Evolutionary conservation across 2,113 vertebrate genomes (phyloP), one percentile per base, ranked within the genome.

Genomic region (Cairina moschata): DNA sequence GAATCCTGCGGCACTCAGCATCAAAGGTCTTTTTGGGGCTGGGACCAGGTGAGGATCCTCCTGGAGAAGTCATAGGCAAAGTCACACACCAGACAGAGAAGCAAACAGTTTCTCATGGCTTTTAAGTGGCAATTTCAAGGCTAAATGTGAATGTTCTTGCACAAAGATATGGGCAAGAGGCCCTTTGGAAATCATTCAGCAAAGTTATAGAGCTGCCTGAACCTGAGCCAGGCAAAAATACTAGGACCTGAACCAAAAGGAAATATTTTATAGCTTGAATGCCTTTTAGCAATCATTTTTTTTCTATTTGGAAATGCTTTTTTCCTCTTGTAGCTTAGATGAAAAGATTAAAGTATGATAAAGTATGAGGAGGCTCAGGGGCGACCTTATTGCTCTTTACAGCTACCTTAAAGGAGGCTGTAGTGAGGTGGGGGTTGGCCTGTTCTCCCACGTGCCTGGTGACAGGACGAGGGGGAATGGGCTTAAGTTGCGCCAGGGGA

Each of bases 241-340:
- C 66, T 75, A 79, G 74, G 74, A 84, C 25, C 38, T 44, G 77
- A 96, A 96, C 60, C 73, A 93, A 96, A 96, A 96, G 78, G 85
- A 97, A 98, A 90, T 66, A 55, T 75, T 97, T 97, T 96, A 95
- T 93, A 89, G 44, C 83, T 95, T 77, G 42, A 74, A 90, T 94
- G 36, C 60, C 14, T 92, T 91, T 97, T 66, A 94, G 71, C 73
- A 92, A 97, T 96, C 87, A 48, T 6, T 93, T 50, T 93, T 50
- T 95, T 95, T 97, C 74, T 95, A 56, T 84, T 87, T 95, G 63
- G 56, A 80, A 91, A 68, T 8, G 5, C 0, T 55, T 93, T 84
- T 92, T 40, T 55, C 32, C 25, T 84, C 75, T 94, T 93, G 46
- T 48, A 81, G 38, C 56, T 50, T 40, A 90, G 55, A 44, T 58